These are phyloP conservation scores for Pissodes strobi DNA, from an alignment of 1,140 invertebrate genomes.

Conservation along the genomic window DNA sequence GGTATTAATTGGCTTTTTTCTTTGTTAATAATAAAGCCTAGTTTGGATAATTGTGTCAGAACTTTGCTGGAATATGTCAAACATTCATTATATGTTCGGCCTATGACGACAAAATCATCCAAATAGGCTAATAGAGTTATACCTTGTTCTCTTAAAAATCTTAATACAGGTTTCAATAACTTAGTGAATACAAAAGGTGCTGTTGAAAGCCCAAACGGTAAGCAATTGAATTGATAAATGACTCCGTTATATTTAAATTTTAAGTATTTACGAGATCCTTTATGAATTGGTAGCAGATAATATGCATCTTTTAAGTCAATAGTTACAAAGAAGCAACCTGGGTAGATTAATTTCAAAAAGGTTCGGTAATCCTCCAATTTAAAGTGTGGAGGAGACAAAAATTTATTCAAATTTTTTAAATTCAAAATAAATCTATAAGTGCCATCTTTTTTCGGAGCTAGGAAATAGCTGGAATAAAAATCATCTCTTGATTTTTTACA, in stretches of 20 bases:
- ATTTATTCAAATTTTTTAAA: too few relatives aligned
- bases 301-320: too few relatives aligned
- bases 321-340: too few relatives aligned
- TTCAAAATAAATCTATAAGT: too few relatives aligned
- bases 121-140: conserved; percentile 15
- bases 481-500: too few relatives aligned
- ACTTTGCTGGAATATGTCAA: background rate
- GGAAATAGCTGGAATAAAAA: too few relatives aligned
- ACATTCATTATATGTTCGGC: background rate
- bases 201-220: conserved; percentile 15
- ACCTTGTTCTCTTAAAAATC: conserved; percentile 3
- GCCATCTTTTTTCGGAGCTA: too few relatives aligned
- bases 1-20: conserved; percentile 5
- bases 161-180: conserved; percentile 18
- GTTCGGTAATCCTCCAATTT: too few relatives aligned
- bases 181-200: conserved; percentile 40
- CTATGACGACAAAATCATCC: conserved; percentile 11
- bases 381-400: too few relatives aligned
- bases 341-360: too few relatives aligned
- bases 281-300: too few relatives aligned
- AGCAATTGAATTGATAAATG: conserved; percentile 41
- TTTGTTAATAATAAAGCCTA: conserved; percentile 13
- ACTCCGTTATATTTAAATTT: conserved; percentile 35
- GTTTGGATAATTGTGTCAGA: background rate
- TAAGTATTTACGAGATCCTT: too few relatives aligned